phyloP scores from a whole-genome alignment of 2,888 invertebrate genomes.

The Ophraella communa region DNA sequence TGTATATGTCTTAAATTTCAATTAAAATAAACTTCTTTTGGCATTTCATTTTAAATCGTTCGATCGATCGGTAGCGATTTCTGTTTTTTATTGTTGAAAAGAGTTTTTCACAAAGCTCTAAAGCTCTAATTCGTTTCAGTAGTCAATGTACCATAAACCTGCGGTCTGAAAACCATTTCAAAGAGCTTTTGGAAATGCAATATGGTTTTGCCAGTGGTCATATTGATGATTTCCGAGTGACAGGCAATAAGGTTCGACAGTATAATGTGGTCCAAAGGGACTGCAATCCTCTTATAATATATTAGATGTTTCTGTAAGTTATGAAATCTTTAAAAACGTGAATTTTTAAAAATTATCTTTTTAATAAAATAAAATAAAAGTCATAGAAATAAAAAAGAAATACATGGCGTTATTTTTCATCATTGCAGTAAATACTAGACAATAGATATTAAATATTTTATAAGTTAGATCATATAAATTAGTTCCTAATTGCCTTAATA shows the following conservation, averaged over 20 bases:
- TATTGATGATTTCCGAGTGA: slow-evolving; percentile 52
- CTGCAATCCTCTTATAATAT: slow-evolving; percentile 43
- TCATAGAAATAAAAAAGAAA: too few species aligned
- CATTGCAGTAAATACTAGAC: too few species aligned
- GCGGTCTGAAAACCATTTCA: slow-evolving; percentile 42
- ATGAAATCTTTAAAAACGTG: slow-evolving; percentile 36
- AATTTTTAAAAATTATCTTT: slow-evolving; percentile 16
- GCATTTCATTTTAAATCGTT: slow-evolving; percentile 7
- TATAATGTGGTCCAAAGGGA: slow-evolving; percentile 49
- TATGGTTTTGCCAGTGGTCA: slow-evolving; percentile 52
- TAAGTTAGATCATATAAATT: too few species aligned
- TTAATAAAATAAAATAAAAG: too few species aligned
- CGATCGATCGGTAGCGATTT: slow-evolving; percentile 16
- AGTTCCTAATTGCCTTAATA: too few species aligned
- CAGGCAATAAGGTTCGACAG: slow-evolving; percentile 49
- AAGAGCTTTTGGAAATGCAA: slow-evolving; percentile 50
- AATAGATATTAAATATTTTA: too few species aligned
- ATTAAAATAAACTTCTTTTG: slow-evolving; percentile 10
- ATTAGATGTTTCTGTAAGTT: slow-evolving; percentile 42
- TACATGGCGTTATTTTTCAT: too few species aligned
- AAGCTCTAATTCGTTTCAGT: slow-evolving; percentile 25
- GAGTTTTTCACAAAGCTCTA: slow-evolving; percentile 22
- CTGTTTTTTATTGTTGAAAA: slow-evolving; percentile 23
- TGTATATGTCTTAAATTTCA: not conserved
- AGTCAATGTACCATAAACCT: slow-evolving; percentile 29